Percentiles rank a stretch among this genome's conserved stretches.
phyloP scores from a whole-genome alignment of 1,140 invertebrate genomes.

The Andricus grossulariae region DNA sequence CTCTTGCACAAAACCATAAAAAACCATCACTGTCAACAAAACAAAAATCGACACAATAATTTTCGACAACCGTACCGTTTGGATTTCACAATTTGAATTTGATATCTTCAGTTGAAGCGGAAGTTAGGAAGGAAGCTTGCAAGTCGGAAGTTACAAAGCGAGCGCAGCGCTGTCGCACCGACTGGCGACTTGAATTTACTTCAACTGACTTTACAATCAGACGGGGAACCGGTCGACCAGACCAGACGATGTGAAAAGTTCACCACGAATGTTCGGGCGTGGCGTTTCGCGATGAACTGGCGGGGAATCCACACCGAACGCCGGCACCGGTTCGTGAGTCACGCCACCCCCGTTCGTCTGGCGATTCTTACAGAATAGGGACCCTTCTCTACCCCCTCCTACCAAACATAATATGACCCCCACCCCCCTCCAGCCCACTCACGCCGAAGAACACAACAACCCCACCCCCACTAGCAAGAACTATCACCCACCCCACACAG shows the following conservation, averaged over 20 bases:
- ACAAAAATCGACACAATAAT: no score
- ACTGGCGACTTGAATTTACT: neutral
- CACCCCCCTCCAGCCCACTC: constrained; percentile 19
- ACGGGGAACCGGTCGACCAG: constrained; percentile 44
- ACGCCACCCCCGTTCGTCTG: constrained; percentile 60
- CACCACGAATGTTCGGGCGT: constrained; percentile 68
- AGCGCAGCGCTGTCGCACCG: constrained; percentile 36
- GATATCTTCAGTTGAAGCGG: no score
- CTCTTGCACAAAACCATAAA: no score
- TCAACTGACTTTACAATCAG: constrained; percentile 26
- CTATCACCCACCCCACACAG: neutral
- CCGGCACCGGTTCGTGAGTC: constrained; percentile 69
- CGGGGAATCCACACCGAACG: constrained; percentile 60
- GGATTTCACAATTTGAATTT: no score
- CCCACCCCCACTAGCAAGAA: constrained; percentile 35
- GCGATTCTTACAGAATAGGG: constrained; percentile 47
- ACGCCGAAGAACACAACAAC: constrained; percentile 36
- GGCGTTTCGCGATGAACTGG: constrained; percentile 74
- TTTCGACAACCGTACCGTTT: no score
- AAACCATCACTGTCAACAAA: no score
- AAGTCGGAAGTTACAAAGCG: constrained; percentile 32
- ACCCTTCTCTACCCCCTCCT: constrained; percentile 41
- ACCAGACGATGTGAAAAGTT: constrained; percentile 47
- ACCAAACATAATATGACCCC: constrained; percentile 11
- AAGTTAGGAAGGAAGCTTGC: no score